Evolutionary conservation across 2,113 vertebrate species (phyloP), one percentile per base, ranked within the genome.

Genomic region (Willisornis vidua): DNA sequence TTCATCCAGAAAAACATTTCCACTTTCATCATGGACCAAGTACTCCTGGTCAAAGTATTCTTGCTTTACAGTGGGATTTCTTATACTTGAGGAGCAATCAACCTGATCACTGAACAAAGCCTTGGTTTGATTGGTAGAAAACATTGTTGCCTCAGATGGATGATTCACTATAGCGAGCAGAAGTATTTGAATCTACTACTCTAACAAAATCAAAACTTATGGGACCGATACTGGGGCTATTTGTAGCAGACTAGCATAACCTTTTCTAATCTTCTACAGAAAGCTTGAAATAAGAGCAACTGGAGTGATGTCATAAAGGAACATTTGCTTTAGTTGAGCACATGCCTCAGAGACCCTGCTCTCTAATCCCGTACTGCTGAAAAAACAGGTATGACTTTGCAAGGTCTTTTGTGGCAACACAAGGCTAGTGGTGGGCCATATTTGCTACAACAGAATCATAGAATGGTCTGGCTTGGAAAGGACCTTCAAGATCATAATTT

Each of bases 1-100:
- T 90, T 83, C 57, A 95, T 94, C 83, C 92, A 91, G 93, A 90
- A 95, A 94, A 97, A 72, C 72, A 94, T 57, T 96, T 96, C 76
- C 31, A 94, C 72, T 92, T 95, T 88, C 59, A 95, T 87, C 58
- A 57, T 18, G 49, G 68, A 90, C 75, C 79, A 95, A 81, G 55
- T 1, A 2, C 54, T 95, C 48, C 51, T 49, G 28, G 70, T 93
- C 58, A 84, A 94, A 84, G 73, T 29, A 80, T 45, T 86, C 61
- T 88, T 94, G 65, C 72, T 93, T 96, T 89, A 75, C 88, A 73
- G 49, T 58, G 58, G 71, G 65, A 90, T 96, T 95, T 93, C 57
- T 67, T 90, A 39, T 15, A 65, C 49, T 93, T 86, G 73, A 96
- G 92, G 8, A 89, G 82, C 52, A 92, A 84, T 72, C 72, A 95